A percentile compares a stretch with the other conserved stretches of the same genome.
phyloP scores from a whole-genome alignment of 2,797 vertebrate species.

The Mormyrus hasselquistii region DNA sequence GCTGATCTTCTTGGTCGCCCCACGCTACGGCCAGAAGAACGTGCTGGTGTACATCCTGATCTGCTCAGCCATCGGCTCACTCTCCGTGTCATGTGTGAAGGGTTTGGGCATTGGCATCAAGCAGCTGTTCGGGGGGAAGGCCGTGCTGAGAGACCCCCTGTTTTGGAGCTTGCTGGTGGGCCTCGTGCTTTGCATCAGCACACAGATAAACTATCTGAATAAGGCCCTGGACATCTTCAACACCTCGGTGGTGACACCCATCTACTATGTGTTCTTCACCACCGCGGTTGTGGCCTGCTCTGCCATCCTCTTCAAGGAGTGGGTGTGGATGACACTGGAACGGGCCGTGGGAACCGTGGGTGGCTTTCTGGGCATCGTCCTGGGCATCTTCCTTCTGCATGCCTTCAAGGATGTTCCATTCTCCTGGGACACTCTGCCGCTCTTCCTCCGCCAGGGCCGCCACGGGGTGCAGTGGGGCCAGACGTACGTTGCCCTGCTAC shows the following conservation, averaged over 20 bases:
- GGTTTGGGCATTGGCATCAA: constrained; percentile 77
- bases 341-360: constrained; percentile 67
- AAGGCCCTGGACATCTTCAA: constrained; percentile 77
- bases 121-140: constrained; percentile 65
- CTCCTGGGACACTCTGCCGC: constrained; percentile 57
- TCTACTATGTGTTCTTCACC: constrained; percentile 81
- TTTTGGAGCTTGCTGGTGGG: constrained; percentile 69
- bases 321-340: constrained; percentile 65
- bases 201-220: constrained; percentile 81
- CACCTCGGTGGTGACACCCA: constrained; percentile 70
- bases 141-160: constrained; percentile 68
- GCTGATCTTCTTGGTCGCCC: constrained; percentile 70
- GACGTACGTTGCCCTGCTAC: constrained; percentile 49
- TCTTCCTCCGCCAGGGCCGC: constrained; percentile 53
- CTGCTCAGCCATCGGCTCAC: constrained; percentile 75
- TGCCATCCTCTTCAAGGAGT: constrained; percentile 79
- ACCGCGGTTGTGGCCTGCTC: constrained; percentile 75
- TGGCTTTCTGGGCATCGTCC: constrained; percentile 75
- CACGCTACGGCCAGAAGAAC: constrained; percentile 72
- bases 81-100: constrained; percentile 77
- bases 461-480: constrained; percentile 42
- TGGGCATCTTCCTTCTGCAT: constrained; percentile 75
- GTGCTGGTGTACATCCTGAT: constrained; percentile 76
- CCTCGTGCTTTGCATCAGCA: constrained; percentile 67
- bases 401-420: constrained; percentile 72